These are phyloP conservation scores for Mesochorus sp. DNA, from an alignment of 2,888 invertebrate genomes.

Conservation along the genomic window DNA sequence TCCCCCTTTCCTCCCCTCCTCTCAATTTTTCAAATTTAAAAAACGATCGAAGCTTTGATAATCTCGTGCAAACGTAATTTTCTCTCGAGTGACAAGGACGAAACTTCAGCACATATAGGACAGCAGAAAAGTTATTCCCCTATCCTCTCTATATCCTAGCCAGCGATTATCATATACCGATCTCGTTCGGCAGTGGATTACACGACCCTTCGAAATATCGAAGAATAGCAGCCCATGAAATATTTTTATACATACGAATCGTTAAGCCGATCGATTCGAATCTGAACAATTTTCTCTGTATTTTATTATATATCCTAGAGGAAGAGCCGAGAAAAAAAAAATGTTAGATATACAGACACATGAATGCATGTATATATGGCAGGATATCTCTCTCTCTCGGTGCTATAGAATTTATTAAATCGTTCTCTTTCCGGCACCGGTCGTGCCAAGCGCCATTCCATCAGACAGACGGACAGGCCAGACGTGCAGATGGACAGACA, in stretches of 20 bases:
- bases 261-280: constrained; percentile 28
- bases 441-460: constrained; percentile 41
- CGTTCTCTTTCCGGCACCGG: constrained; percentile 36
- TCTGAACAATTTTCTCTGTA: neutral
- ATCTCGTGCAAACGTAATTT: constrained; percentile 30
- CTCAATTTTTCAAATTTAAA: neutral
- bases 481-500: constrained; percentile 36
- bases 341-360: neutral
- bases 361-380: neutral
- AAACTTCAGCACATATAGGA: too few species aligned
- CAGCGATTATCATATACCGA: constrained; percentile 1
- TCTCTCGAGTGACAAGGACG: neutral
- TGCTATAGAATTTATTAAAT: constrained; percentile 55
- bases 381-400: neutral
- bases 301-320: neutral
- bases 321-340: neutral
- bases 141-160: neutral
- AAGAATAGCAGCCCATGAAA: constrained; percentile 9
- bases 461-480: constrained; percentile 25
- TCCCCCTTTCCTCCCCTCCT: neutral
- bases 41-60: constrained; percentile 39
- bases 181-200: neutral
- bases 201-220: neutral
- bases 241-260: constrained; percentile 40
- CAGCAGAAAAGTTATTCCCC: neutral